Evolutionary conservation across 1,140 invertebrate species (phyloP), one percentile per base, ranked within the genome.

Genomic region (Grapholita molesta): DNA sequence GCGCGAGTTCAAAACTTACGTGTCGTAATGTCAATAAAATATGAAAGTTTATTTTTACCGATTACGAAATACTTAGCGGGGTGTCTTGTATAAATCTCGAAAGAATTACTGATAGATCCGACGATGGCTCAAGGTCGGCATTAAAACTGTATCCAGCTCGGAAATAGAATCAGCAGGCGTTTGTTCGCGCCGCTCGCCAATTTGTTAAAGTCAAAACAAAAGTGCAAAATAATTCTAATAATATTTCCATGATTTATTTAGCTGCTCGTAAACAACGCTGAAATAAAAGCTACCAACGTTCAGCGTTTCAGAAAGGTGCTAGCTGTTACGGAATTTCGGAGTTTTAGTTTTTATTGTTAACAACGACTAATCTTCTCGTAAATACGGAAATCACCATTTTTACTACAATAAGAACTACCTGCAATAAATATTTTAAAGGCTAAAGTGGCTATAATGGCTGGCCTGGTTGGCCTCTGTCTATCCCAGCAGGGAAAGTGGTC

Each of bases 21-120:
- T 88, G 84, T 88, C 86, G 85, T 87, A 87, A 89, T 86, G 84
- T 89, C 83, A 88, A 90, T 91, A 89, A 88, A 88, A 85, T 88
- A 86, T 84, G 77, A 84, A 84, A 79, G 86, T 87, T 89, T 91
- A 91, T 91, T 90, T 89, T 87, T 73, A 80, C 76, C 79, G 84
- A 84, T 90, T 90, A 86, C 86, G 84, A 89, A 88, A 91, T 79
- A 74, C 83, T 80, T 80, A 83, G 79, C 80, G 75, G 71, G 73
- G 75, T 71, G 73, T 73, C 73, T 80, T 72, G 69, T 69, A 85
- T 89, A 84, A 84, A 88, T 88, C 82, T 87, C 70, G 57, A 81
- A 83, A 86, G 84, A 88, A 85, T 83, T 84, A 55, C 78, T 79
- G 78, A 83, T 77, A 66, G 77, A 80, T 83, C 71, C 77, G 79